phyloP scores from a whole-genome alignment of 2,113 vertebrate genomes.

The Genyomyrus donnyi region DNA sequence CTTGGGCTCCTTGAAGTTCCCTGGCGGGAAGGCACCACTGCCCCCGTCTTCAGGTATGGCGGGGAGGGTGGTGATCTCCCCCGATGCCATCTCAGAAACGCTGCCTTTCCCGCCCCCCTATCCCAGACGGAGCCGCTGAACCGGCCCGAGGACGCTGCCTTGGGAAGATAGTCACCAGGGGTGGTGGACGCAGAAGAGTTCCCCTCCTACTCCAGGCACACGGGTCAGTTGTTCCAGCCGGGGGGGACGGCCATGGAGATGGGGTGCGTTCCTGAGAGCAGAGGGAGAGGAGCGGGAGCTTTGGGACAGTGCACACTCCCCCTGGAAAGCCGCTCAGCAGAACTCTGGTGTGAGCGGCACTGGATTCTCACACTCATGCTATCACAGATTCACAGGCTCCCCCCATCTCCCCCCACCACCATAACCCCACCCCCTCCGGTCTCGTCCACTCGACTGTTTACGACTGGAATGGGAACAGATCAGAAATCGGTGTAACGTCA shows the following conservation, averaged over 20 bases:
- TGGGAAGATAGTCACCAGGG: conserved; percentile 21
- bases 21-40: conserved; percentile 69
- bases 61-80: conserved; percentile 79
- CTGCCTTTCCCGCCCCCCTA: not conserved
- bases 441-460: conserved; percentile 44
- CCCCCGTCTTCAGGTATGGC: conserved; percentile 67
- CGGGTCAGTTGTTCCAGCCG: not conserved
- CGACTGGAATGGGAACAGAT: conserved; percentile 50
- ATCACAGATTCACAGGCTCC: not conserved
- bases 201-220: conserved; percentile 28
- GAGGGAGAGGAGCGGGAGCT: not conserved
- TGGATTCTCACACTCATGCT: not conserved
- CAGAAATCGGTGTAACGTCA: conserved; percentile 48
- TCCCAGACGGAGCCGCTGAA: not conserved
- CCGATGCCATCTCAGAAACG: conserved; percentile 64
- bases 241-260: conserved; percentile 21
- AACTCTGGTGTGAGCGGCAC: conserved; percentile 9
- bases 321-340: conserved; percentile 27
- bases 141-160: conserved; percentile 4
- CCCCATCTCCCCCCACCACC: conserved; percentile 4
- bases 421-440: conserved; percentile 11
- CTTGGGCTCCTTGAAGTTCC: conserved; percentile 87
- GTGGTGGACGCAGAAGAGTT: conserved; percentile 35
- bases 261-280: not conserved
- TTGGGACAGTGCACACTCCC: conserved; percentile 23